Evolutionary conservation across 2,797 vertebrate species (phyloP).

Genomic region (Catostomus latipinnis): DNA sequence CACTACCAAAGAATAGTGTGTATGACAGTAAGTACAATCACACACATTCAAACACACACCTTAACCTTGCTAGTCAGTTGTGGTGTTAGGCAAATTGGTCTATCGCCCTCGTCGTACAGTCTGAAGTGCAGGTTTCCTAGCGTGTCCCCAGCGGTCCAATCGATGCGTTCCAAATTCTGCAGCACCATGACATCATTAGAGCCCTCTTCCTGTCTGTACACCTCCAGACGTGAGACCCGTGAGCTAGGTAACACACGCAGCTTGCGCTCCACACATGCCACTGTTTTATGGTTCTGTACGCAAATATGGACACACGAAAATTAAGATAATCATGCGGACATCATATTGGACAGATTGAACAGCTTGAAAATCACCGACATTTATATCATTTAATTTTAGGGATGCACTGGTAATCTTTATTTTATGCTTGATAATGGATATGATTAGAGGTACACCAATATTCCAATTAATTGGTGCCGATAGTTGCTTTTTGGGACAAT

Average conservation of each 20-base stretch:
- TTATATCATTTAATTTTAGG: too few species aligned
- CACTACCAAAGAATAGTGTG: too few species aligned
- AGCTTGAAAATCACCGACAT: too few species aligned
- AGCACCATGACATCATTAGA: conserved; percentile 77
- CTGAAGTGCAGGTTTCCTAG: conserved; percentile 86
- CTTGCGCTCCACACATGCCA: conserved; percentile 76
- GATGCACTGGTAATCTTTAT: too few species aligned
- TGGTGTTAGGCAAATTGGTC: conserved; percentile 77
- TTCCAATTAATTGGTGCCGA: too few species aligned
- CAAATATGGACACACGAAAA: too few species aligned
- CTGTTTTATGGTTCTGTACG: conserved; percentile 78
- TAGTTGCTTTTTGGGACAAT: too few species aligned
- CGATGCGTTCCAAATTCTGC: conserved; percentile 84
- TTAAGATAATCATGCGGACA: too few species aligned
- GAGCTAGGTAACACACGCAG: conserved; percentile 86
- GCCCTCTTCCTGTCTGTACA: conserved; percentile 78
- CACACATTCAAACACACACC: conserved; percentile 65
- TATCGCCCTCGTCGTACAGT: conserved; percentile 88
- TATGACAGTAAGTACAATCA: background rate
- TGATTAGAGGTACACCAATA: too few species aligned
- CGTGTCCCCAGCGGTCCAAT: conserved; percentile 82
- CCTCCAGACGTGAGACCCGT: conserved; percentile 77
- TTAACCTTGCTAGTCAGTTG: conserved; percentile 83
- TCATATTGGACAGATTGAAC: too few species aligned
- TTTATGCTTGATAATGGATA: too few species aligned